Conservation (phyloP, 2,888 invertebrate genomes). For the Chromoteleia sp. region DNA sequence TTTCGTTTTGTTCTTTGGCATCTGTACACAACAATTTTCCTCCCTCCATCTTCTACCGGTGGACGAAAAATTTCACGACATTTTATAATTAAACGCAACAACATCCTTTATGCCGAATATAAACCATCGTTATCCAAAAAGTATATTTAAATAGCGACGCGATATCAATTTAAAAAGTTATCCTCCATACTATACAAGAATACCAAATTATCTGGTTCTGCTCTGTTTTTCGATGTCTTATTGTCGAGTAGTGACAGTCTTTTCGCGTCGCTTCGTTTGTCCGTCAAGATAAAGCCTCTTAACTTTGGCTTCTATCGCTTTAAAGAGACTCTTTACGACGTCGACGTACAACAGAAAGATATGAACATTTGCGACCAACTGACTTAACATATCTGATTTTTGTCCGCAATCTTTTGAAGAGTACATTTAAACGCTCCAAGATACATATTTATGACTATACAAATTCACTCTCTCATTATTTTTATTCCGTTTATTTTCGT, state of each 20-base stretch:
- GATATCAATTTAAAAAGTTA: constrained; percentile 21
- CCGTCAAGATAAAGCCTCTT: constrained; percentile 55
- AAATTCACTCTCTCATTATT: constrained; percentile 31
- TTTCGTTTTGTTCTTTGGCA: constrained; percentile 2
- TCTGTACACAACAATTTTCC: background rate
- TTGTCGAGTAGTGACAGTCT: constrained; percentile 42
- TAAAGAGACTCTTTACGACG: constrained; percentile 35
- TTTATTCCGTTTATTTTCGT: constrained; percentile 16
- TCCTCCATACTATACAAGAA: constrained; percentile 2
- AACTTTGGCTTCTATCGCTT: constrained; percentile 47
- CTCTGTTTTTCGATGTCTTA: constrained; percentile 32
- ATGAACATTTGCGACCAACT: constrained; percentile 27
- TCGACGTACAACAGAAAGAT: constrained; percentile 10
- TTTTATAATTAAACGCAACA: background rate
- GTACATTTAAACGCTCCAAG: constrained; percentile 15
- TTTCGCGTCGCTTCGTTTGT: constrained; percentile 54
- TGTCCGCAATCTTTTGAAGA: constrained; percentile 19
- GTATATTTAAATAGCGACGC: background rate
- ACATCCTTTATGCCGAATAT: background rate
- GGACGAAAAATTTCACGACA: background rate
- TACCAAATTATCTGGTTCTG: constrained; percentile 38
- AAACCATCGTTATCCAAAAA: constrained; percentile 7
- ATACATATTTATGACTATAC: constrained; percentile 35
- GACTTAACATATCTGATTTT: constrained; percentile 40
- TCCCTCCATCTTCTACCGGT: no score